These are phyloP conservation scores for Phasianus colchicus DNA, from an alignment of 2,113 vertebrate genomes.

Conservation along the genomic window DNA sequence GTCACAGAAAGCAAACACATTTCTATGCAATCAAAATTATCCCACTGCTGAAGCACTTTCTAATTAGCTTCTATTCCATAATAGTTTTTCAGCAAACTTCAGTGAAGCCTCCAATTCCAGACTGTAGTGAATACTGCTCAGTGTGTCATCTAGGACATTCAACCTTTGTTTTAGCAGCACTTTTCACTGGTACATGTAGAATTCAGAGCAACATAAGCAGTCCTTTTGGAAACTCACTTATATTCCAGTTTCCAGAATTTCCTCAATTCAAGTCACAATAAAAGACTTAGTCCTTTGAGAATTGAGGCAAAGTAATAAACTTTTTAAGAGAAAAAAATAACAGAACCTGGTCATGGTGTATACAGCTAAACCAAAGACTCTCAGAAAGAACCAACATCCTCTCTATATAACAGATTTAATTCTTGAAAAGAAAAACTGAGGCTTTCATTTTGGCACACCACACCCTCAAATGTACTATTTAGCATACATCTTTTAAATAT, in stretches of 20 bases:
- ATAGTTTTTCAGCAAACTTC: not conserved
- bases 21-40: not conserved
- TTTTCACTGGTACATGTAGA: not conserved
- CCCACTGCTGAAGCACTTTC: not conserved
- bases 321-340: not conserved
- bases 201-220: not conserved
- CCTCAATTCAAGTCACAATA: not conserved
- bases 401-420: fast-evolving
- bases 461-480: not conserved
- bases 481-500: not conserved
- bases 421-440: not conserved
- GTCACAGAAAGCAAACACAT: not conserved
- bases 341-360: not conserved
- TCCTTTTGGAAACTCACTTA: not conserved
- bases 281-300: not conserved
- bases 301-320: not conserved
- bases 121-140: not conserved
- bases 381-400: not conserved
- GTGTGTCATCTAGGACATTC: not conserved
- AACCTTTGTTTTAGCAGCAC: not conserved
- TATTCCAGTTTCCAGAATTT: not conserved
- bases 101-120: not conserved
- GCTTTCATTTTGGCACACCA: not conserved
- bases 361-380: not conserved
- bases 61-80: not conserved